Percentiles rank a stretch among this genome's conserved stretches.
Evolutionary conservation across 2,797 vertebrate species (phyloP).

Genomic region (Hybognathus amarus): DNA sequence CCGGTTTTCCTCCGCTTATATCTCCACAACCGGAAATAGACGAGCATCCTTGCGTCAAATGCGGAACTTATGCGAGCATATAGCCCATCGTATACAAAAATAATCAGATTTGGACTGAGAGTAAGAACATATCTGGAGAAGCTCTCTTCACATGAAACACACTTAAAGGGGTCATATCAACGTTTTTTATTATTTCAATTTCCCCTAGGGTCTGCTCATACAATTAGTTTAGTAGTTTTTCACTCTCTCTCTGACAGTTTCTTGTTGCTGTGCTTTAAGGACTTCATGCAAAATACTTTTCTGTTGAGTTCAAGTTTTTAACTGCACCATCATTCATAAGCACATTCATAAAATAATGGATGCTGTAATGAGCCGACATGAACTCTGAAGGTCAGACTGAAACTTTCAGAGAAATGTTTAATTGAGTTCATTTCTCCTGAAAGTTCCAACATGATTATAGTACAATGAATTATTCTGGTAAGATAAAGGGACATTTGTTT

Average conservation of each 20-base stretch:
- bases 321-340: neutral
- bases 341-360: neutral
- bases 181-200: neutral
- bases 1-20: no score
- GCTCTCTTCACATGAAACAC: neutral
- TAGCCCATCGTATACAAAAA: neutral
- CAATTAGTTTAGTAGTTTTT: neutral
- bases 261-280: neutral
- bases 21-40: no score
- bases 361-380: neutral
- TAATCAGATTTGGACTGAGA: neutral
- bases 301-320: neutral
- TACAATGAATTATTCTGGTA: neutral
- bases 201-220: neutral
- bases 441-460: neutral
- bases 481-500: neutral
- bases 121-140: neutral
- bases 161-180: neutral
- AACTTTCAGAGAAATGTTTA: neutral
- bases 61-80: no score
- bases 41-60: no score
- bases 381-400: neutral
- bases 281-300: neutral
- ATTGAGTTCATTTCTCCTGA: neutral
- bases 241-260: neutral